Evolutionary conservation across 2,113 vertebrate genomes (phyloP).

Genomic region (Phocoena phocoena): DNA sequence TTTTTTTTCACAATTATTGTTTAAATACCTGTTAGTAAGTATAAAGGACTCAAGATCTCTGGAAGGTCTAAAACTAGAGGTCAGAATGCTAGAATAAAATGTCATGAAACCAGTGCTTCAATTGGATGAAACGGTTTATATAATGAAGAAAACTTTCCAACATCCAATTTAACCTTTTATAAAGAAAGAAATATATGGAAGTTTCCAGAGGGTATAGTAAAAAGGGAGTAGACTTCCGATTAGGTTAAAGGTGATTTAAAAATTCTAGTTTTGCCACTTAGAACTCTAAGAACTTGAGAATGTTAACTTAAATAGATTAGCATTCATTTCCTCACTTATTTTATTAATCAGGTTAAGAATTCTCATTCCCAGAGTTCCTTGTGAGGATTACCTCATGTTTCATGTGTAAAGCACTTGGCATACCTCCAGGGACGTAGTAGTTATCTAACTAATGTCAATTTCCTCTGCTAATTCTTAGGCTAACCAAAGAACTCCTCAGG

Average conservation of each 20-base stretch:
- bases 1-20: neutral
- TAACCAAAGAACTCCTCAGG: neutral
- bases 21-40: neutral
- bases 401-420: neutral
- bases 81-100: neutral
- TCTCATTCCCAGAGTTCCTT: neutral
- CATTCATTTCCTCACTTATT: neutral
- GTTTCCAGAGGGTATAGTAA: neutral
- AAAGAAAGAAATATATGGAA: neutral
- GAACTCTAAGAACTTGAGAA: neutral
- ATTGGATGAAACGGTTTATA: neutral
- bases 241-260: neutral
- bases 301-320: neutral
- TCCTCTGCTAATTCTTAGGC: neutral
- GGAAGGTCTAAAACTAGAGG: neutral
- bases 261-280: constrained; percentile 23
- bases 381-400: neutral
- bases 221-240: neutral
- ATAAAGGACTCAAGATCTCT: neutral
- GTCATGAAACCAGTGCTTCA: neutral
- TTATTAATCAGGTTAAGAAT: constrained; percentile 18
- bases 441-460: neutral
- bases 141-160: neutral
- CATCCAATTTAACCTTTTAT: neutral
- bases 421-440: neutral